Base-by-base conservation (phyloP, 1,140 invertebrate genomes). In the Diplogasteroides magnus region DNA sequence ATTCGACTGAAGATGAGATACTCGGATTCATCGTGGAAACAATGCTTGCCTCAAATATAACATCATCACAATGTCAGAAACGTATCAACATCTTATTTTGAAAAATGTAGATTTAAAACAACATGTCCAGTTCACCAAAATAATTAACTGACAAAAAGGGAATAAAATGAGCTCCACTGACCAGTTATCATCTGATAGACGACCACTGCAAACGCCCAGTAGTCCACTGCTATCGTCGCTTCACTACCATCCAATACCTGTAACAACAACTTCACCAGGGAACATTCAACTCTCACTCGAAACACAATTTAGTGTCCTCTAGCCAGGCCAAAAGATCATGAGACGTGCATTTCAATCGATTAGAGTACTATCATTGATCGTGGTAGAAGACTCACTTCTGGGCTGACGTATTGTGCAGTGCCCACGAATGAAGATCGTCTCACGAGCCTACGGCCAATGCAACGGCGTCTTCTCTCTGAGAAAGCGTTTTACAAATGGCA, bases 1-100 rank as follows among this genome's bases (percentile, higher is more conserved):
- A 98, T 95, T 84, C 95, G 95, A 84, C 96, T 91, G 83, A 97
- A 98, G 65, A 96, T 96, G 70, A 94, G 87, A 85, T 95, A 98
- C 83, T 98, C 95, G 15, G 73, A 67, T 23, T 76, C 32, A n/a
- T 71, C 73, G 13, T 67, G n/a, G 57, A 98, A 98, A 0, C 94
- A 93, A 31, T 92, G 91, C 75, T 90, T 78, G 3, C 94, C 93
- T 14, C 91, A 89, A 28, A 31, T 59, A 3, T 19, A 28, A 19
- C n/a, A 48, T 32, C 26, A 15, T 48, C 11, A 56, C n/a, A n/a
- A n/a, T n/a, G n/a, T n/a, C n/a, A n/a, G n/a, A n/a, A n/a, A n/a
- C n/a, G n/a, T n/a, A n/a, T n/a, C n/a, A n/a, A n/a, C n/a, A n/a
- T n/a, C n/a, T n/a, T n/a, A n/a, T n/a, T n/a, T n/a, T n/a, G n/a